A percentile compares a stretch with the other conserved stretches of the same genome.
These are phyloP conservation scores for Eilema griseolum DNA, from an alignment of 2,888 invertebrate species.

Conservation along the genomic window DNA sequence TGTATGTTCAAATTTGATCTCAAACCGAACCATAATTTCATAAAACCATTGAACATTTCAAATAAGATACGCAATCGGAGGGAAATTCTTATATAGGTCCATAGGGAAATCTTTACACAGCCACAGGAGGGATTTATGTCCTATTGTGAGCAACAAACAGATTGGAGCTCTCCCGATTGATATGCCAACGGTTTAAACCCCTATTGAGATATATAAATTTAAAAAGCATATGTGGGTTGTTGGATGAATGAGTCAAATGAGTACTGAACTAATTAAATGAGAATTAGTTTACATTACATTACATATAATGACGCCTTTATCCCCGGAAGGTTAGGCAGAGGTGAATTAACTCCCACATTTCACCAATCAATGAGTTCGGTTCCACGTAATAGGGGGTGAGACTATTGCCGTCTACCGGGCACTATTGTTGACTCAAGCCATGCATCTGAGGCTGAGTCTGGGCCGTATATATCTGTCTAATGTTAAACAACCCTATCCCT, in stretches of 20 bases:
- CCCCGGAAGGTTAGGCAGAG: no score
- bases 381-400: no score
- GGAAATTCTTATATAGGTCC: constrained; percentile 47
- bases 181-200: constrained; percentile 16
- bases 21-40: constrained; percentile 10
- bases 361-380: no score
- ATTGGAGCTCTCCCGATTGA: constrained; percentile 34
- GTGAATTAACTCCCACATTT: no score
- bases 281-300: no score
- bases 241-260: background rate
- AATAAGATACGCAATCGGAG: constrained; percentile 40
- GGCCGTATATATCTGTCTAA: no score
- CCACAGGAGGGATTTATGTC: constrained; percentile 49
- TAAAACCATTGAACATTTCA: constrained; percentile 32
- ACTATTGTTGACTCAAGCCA: no score
- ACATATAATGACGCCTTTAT: no score
- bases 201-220: constrained; percentile 21
- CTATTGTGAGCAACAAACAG: constrained; percentile 23
- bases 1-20: constrained; percentile 1
- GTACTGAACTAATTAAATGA: no score
- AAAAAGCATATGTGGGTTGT: background rate
- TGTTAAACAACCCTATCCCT: no score
- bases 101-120: constrained; percentile 64
- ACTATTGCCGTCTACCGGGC: no score
- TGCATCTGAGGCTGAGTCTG: no score